These are phyloP conservation scores for Holotrichia oblita DNA, from an alignment of 1,140 invertebrate genomes.

Conservation along the genomic window DNA sequence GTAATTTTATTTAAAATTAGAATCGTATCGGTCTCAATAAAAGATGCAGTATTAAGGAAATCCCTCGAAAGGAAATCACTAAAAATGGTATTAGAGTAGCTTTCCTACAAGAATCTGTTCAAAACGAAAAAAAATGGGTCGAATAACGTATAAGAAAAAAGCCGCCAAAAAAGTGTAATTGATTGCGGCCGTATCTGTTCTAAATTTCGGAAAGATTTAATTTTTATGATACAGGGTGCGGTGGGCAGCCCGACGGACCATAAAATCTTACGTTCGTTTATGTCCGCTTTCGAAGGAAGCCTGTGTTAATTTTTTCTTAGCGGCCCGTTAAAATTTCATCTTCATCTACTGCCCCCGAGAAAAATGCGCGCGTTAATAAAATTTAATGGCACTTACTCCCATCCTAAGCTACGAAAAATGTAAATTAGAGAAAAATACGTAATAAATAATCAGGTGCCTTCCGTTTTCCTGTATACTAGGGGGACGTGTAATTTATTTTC, in stretches of 20 bases:
- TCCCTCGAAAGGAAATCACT: no score
- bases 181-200: conserved; percentile 30
- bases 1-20: no score
- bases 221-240: conserved; percentile 15
- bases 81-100: no score
- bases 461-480: conserved; percentile 52
- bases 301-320: conserved; percentile 46
- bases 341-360: conserved; percentile 47
- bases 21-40: no score
- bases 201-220: conserved; percentile 25
- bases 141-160: conserved; percentile 8
- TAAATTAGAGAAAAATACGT: conserved; percentile 59
- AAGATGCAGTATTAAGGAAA: no score
- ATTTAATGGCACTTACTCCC: conserved; percentile 57
- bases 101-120: neutral
- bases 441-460: conserved; percentile 60
- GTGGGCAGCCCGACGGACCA: neutral
- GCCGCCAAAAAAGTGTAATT: neutral
- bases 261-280: conserved; percentile 25
- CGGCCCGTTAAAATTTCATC: conserved; percentile 51
- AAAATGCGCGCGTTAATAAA: conserved; percentile 56
- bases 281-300: neutral
- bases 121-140: neutral
- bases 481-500: conserved; percentile 56
- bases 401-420: conserved; percentile 58